Base-by-base conservation (phyloP, 2,888 invertebrate species). In the Leptogaster cylindrica region DNA sequence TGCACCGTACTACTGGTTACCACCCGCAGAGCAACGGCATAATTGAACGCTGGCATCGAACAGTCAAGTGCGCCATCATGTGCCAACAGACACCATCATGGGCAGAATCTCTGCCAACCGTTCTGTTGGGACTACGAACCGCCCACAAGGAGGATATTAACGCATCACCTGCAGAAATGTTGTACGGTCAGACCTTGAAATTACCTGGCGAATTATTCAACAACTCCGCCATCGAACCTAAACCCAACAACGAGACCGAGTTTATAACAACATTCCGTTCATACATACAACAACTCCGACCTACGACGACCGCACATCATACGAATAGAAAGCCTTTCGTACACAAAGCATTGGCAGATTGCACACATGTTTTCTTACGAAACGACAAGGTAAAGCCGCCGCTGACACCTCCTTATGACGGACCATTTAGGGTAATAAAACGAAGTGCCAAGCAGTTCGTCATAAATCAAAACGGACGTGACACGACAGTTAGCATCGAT, bases 31-130 rank as follows among this genome's bases (percentile, higher is more conserved):
- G 76, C 0, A 81, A 82, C 52, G 79, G 79, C 0, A 72, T 78
- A 66, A 73, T 81, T 4, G 79, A 82, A 69, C 70, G 79, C 3
- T 76, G 77, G 67, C 81, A 82, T 69, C 71, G 81, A 2, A 74
- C 75, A 4, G 69, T 82, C 64, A 82, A 79, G 72, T 73, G 78
- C 6, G 31, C 31, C 6, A 6, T 31, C 31, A 31, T 31, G 6
- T 31, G 31, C 10, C 31, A 31, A 7, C n/a, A n/a, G n/a, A 8
- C 6, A 6, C 31, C 6, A 8, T 31, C 31, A 8, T n/a, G n/a
- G n/a, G n/a, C n/a, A n/a, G n/a, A n/a, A n/a, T n/a, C n/a, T n/a
- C n/a, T n/a, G n/a, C n/a, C n/a, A n/a, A n/a, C n/a, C n/a, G n/a
- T n/a, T n/a, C n/a, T n/a, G n/a, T n/a, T n/a, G n/a, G n/a, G n/a